Evolutionary conservation across 2,797 vertebrate genomes (phyloP).

Genomic region (Remorina albescens): DNA sequence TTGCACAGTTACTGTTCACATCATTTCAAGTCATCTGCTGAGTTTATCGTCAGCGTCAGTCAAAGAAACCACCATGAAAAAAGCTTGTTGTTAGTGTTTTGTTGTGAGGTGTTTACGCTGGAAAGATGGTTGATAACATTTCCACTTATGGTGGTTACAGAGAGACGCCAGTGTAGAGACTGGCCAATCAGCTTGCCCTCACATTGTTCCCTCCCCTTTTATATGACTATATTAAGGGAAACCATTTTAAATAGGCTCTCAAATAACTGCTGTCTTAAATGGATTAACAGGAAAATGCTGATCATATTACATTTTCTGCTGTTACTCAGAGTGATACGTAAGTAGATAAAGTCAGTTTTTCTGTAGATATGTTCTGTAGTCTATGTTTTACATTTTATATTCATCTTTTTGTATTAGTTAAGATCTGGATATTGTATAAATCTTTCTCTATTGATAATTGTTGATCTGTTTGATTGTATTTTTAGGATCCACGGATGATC

Average conservation of each 20-base stretch:
- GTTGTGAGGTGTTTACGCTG: too few relatives aligned
- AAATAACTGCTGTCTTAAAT: not conserved
- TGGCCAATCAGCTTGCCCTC: conserved; percentile 42
- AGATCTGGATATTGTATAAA: rapidly evolving
- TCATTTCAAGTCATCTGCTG: too few relatives aligned
- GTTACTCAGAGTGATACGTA: conserved; percentile 17
- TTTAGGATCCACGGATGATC: not conserved
- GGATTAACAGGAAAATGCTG: conserved; percentile 6
- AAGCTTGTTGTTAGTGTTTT: too few relatives aligned
- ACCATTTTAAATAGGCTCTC: not conserved
- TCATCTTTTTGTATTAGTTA: too few relatives aligned
- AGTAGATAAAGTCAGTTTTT: too few relatives aligned
- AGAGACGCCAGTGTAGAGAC: not conserved
- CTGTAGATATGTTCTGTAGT: too few relatives aligned
- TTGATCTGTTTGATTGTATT: not conserved
- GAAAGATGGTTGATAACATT: too few relatives aligned
- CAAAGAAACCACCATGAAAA: not conserved
- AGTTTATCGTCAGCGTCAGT: too few relatives aligned
- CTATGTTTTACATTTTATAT: too few relatives aligned
- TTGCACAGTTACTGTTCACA: too few relatives aligned
- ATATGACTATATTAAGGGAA: conserved; percentile 5
- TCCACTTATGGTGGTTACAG: conserved; percentile 32
- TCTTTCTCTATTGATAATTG: rapidly evolving
- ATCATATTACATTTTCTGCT: conserved; percentile 14
- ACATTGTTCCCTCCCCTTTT: conserved; percentile 34